These are phyloP conservation scores for Caenorhabditis panamensis DNA, from an alignment of 2,888 invertebrate species.

Conservation along the genomic window DNA sequence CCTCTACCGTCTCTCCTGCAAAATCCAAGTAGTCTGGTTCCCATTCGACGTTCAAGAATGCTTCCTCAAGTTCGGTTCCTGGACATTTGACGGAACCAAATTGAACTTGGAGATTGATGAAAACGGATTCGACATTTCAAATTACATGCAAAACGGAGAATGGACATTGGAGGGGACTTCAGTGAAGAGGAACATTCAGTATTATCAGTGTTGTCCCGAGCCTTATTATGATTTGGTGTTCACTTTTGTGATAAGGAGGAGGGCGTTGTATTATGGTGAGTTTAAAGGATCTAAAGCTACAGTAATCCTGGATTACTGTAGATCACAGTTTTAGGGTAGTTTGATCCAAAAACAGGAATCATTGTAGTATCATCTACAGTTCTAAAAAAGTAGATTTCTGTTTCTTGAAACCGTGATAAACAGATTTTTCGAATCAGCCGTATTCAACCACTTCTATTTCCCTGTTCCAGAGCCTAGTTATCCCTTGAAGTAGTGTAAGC, in stretches of 20 bases:
- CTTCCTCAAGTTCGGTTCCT: constrained; percentile 76
- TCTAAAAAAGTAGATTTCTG: too few relatives aligned
- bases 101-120: constrained; percentile 74
- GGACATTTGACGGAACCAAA: constrained; percentile 76
- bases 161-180: constrained; percentile 68
- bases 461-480: too few relatives aligned
- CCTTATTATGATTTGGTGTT: constrained; percentile 75
- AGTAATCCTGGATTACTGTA: too few relatives aligned
- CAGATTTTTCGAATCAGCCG: too few relatives aligned
- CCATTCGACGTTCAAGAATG: constrained; percentile 93
- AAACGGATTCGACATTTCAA: constrained; percentile 73
- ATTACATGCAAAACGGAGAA: constrained; percentile 74
- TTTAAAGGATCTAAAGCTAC: background rate
- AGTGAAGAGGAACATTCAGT: constrained; percentile 66
- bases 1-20: constrained; percentile 85
- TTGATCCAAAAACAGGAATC: too few relatives aligned
- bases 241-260: constrained; percentile 90
- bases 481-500: too few relatives aligned
- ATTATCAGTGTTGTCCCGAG: constrained; percentile 73
- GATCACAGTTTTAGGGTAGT: too few relatives aligned
- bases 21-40: constrained; percentile 99
- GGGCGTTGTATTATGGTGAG: constrained; percentile 94
- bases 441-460: too few relatives aligned
- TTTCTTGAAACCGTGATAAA: too few relatives aligned
- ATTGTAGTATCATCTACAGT: too few relatives aligned